Conservation (phyloP, 1,140 invertebrate species). For the Heliconius nattereri region DNA sequence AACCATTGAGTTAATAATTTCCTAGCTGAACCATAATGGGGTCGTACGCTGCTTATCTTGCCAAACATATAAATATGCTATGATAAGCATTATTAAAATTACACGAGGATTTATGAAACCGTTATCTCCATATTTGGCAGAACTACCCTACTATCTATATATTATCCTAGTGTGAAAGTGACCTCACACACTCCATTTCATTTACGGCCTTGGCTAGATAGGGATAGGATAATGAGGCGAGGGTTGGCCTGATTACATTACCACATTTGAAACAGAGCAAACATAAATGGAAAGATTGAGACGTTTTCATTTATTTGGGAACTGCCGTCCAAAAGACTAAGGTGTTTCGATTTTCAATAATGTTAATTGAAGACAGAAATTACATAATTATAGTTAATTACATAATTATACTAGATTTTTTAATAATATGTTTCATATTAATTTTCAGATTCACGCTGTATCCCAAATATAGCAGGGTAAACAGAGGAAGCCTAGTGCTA, state of each 20-base stretch:
- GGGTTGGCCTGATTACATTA: constrained; percentile 36
- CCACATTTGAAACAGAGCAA: constrained; percentile 24
- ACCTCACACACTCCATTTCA: constrained; percentile 29
- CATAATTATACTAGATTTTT: too few relatives aligned
- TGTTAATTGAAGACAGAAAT: not conserved
- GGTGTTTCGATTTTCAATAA: not conserved
- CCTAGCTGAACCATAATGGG: too few relatives aligned
- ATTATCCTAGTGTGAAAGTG: constrained; percentile 23
- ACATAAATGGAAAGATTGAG: constrained; percentile 3
- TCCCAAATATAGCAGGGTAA: too few relatives aligned
- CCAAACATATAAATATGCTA: too few relatives aligned
- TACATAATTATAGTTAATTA: too few relatives aligned
- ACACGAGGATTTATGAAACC: not conserved
- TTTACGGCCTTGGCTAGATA: constrained; percentile 27
- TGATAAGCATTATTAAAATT: too few relatives aligned
- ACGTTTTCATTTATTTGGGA: not conserved
- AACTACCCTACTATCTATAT: not conserved
- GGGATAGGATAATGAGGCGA: constrained; percentile 30
- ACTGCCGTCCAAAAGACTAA: not conserved
- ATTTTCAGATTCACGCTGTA: too few relatives aligned
- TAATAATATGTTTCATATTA: too few relatives aligned
- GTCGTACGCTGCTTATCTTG: too few relatives aligned
- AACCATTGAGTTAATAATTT: too few relatives aligned
- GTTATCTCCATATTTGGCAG: not conserved
- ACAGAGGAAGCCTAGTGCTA: too few relatives aligned